Conservation (phyloP, 2,113 vertebrate species). For the Tyto alba region DNA sequence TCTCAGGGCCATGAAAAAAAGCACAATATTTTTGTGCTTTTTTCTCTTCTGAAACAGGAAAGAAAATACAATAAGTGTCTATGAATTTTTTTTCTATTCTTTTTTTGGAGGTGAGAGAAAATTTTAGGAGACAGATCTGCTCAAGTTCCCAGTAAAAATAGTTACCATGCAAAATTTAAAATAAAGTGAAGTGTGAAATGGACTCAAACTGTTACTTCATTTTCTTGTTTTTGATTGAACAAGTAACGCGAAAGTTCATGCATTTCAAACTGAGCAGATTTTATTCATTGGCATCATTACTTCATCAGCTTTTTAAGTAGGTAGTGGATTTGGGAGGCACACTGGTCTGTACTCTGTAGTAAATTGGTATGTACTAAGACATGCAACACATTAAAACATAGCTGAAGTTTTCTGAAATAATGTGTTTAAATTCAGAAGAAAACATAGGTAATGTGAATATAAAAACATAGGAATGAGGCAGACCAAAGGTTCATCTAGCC, state of each 20-base stretch:
- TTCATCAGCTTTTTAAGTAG: background rate
- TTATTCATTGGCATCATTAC: background rate
- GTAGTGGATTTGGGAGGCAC: background rate
- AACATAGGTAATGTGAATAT: background rate
- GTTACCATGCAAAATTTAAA: background rate
- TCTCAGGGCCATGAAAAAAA: background rate
- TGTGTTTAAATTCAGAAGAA: background rate
- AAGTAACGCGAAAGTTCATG: background rate
- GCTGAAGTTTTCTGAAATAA: background rate
- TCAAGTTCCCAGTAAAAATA: background rate
- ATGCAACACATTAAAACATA: background rate
- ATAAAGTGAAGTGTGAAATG: background rate
- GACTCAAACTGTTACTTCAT: background rate
- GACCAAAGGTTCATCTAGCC: background rate
- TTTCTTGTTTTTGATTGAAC: background rate
- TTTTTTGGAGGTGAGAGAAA: background rate
- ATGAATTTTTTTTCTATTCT: background rate
- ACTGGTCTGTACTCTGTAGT: background rate
- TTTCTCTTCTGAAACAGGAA: background rate
- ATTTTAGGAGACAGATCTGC: background rate
- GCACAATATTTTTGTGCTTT: fast-evolving
- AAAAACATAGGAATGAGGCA: background rate
- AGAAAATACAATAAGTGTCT: background rate
- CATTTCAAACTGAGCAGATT: background rate
- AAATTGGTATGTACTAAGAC: background rate